These are phyloP conservation scores for Gastracanthus pulcherrimus DNA, from an alignment of 2,888 invertebrate genomes.

Conservation along the genomic window DNA sequence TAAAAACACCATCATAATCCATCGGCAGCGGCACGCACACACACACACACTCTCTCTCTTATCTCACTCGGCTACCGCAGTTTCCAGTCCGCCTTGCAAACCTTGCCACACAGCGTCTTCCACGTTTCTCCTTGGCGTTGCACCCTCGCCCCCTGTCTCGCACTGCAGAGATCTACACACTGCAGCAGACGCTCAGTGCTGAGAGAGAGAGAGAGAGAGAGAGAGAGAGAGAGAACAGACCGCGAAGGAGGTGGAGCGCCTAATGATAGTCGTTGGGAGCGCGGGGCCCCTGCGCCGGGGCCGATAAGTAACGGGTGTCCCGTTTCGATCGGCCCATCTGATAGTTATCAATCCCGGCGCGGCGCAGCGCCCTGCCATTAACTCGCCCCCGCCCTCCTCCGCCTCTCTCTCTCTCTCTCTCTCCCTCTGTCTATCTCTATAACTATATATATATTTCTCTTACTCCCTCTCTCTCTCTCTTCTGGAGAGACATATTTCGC, in stretches of 20 bases:
- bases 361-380: constrained; percentile 70
- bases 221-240: not conserved
- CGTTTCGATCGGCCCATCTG: constrained; percentile 71
- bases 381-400: constrained; percentile 27
- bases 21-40: not conserved
- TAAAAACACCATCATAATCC: no score
- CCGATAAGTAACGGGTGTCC: constrained; percentile 73
- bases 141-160: no score
- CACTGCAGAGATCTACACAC: not conserved
- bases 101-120: not conserved
- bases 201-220: not conserved
- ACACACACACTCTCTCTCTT: not conserved
- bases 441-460: not conserved
- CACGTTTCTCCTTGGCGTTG: not conserved
- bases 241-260: constrained; percentile 20
- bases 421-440: no score
- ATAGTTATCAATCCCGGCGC: constrained; percentile 72
- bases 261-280: constrained; percentile 70
- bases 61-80: not conserved
- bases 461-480: not conserved
- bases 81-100: not conserved
- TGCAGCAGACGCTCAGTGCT: not conserved
- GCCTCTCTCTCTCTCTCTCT: constrained; percentile 41
- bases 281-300: no score
- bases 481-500: constrained; percentile 8